Conservation (phyloP, 2,797 vertebrate genomes). For the Antrozous pallidus region DNA sequence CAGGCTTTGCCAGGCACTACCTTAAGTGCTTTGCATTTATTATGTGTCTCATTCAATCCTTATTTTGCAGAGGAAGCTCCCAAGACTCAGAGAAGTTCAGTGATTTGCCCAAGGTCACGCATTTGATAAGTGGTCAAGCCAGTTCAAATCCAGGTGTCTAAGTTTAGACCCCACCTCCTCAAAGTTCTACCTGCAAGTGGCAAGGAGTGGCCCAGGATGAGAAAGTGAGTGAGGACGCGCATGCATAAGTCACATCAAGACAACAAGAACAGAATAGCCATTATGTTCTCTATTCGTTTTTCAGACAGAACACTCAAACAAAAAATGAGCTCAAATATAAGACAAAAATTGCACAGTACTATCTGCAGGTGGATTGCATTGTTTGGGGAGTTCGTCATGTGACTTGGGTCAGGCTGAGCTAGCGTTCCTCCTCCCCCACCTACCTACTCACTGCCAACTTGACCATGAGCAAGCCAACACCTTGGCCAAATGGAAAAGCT, state of each 20-base stretch:
- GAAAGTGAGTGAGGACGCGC: background rate
- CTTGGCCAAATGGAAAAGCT: background rate
- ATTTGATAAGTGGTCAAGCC: background rate
- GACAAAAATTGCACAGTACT: background rate
- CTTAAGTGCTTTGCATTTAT: background rate
- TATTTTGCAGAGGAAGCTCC: background rate
- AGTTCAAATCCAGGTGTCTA: background rate
- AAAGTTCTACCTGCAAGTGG: background rate
- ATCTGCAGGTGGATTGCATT: background rate
- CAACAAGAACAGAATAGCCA: background rate
- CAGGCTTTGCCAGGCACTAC: background rate
- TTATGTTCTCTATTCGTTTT: background rate
- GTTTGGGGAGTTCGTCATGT: background rate
- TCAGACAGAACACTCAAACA: background rate
- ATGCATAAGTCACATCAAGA: background rate
- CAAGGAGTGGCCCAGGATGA: background rate
- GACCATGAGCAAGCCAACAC: background rate
- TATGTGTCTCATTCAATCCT: background rate
- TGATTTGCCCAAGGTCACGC: background rate
- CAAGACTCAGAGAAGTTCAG: background rate
- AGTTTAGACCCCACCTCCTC: background rate
- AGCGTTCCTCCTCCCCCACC: background rate
- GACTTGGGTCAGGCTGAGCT: background rate
- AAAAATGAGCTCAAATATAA: background rate
- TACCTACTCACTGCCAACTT: background rate